Evolutionary conservation across 2,888 invertebrate species (phyloP), one percentile per base, ranked within the genome.

Genomic region (Endotricha flammealis): DNA sequence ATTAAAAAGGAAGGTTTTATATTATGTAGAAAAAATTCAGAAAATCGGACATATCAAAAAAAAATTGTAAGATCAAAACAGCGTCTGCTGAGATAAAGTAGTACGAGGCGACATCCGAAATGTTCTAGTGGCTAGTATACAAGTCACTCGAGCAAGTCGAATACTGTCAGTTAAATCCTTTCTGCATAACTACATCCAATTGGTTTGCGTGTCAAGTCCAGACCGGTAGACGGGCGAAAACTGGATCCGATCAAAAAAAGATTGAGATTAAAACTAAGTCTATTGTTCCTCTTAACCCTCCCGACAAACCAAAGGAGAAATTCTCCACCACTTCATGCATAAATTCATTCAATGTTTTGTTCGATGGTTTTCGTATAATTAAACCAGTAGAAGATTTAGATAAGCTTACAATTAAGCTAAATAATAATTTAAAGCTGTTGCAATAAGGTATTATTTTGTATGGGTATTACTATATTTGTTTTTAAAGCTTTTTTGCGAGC

Each of bases 331-430:
- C 64, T 74, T 82, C 83, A 86, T 85, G 82, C 81, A 83, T 85
- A 75, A 79, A 85, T 85, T 82, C 82, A 83, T 81, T 76, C 69
- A 69, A 58, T 67, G 71, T 72, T 77, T 73, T 73, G 68, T 75
- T 52, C 62, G 64, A 61, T 64, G 64, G 60, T 53, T 42, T 44
- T 42, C 53, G 75, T 73, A 80, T 81, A 82, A 83, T 82, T 81
- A 79, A 79, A 77, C 61, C 63, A 57, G 74, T 62, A 67, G 63
- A 40, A 57, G 64, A 63, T 64, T 60, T 64, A 72, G 73, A 74
- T 73, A 69, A 64, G 56, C 48, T 44, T 45, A 54, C 53, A 57
- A 24, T 39, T 48, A 58, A 57, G 50, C 41, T 44, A 58, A 53
- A 52, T 44, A 51, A 53, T 58, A 46, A 47, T 48, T 39, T 69